These are phyloP conservation scores for Cavia aperea DNA, from an alignment of 2,113 vertebrate genomes.

Conservation along the genomic window DNA sequence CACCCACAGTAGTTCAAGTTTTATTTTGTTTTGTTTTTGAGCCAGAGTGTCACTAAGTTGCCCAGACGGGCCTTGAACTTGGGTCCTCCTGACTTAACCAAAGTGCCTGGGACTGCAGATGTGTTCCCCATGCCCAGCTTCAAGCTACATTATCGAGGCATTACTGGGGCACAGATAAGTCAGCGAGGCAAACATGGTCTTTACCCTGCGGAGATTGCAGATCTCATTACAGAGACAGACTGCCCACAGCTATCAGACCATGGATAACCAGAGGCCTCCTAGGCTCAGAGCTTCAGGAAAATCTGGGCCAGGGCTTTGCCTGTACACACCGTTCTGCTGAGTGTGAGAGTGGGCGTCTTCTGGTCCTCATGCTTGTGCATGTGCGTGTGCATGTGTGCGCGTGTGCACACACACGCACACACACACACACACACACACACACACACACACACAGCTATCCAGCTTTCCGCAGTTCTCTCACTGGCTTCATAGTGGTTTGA, in stretches of 20 bases:
- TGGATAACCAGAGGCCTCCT: not conserved
- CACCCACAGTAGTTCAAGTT: not conserved
- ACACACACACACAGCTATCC: not conserved
- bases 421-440: not conserved
- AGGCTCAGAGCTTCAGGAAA: not conserved
- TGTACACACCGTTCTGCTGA: slow-evolving; percentile 34
- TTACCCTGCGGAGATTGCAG: not conserved
- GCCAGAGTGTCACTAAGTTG: not conserved
- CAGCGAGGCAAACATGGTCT: not conserved
- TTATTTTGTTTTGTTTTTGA: not conserved
- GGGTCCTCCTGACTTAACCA: not conserved
- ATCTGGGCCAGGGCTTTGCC: not conserved
- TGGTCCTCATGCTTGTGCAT: slow-evolving; percentile 29
- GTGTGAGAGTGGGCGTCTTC: slow-evolving; percentile 60
- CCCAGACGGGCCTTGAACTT: not conserved
- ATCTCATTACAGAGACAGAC: not conserved
- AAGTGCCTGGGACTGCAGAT: not conserved
- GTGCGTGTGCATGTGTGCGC: too few species aligned
- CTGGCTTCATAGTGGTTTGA: slow-evolving; percentile 16
- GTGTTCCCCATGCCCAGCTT: too few species aligned
- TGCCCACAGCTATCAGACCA: not conserved
- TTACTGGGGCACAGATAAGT: not conserved
- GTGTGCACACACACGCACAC: too few species aligned
- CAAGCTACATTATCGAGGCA: not conserved
- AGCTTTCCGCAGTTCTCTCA: slow-evolving; percentile 57